phyloP scores from a whole-genome alignment of 2,797 vertebrate genomes.

The Malacoctenus gilli region DNA sequence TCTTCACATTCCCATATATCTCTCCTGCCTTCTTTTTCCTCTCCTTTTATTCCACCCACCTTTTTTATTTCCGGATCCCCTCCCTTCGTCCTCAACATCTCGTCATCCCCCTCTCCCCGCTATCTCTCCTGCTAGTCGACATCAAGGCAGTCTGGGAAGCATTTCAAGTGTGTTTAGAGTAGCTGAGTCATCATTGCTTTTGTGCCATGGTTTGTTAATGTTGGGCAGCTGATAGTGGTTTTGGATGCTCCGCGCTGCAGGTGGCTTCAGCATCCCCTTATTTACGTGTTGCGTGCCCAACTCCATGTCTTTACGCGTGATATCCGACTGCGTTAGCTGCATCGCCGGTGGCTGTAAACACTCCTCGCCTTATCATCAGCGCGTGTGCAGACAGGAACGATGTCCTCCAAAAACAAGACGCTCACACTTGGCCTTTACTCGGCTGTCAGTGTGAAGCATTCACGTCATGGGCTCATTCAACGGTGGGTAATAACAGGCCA shows the following conservation, averaged over 20 bases:
- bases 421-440: slow-evolving; percentile 48
- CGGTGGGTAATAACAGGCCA: slow-evolving; percentile 68
- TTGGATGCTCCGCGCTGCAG: slow-evolving; percentile 58
- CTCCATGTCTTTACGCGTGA: slow-evolving; percentile 36
- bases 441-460: slow-evolving; percentile 47
- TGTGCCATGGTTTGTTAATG: slow-evolving; percentile 64
- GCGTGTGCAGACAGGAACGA: slow-evolving; percentile 59
- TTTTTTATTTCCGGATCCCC: slow-evolving; percentile 25
- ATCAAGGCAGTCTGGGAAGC: slow-evolving; percentile 43
- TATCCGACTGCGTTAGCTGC: slow-evolving; percentile 57
- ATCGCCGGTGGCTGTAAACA: slow-evolving; percentile 59
- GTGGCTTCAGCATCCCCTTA: slow-evolving; percentile 56
- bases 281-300: slow-evolving; percentile 41
- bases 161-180: slow-evolving; percentile 74
- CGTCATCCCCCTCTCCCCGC: slow-evolving; percentile 23
- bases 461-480: slow-evolving; percentile 61
- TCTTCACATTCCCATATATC: slow-evolving; percentile 24
- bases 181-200: slow-evolving; percentile 68
- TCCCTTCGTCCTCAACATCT: slow-evolving; percentile 14
- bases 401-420: slow-evolving; percentile 48
- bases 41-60: slow-evolving; percentile 24
- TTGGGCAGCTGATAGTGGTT: slow-evolving; percentile 63
- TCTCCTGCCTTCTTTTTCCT: slow-evolving; percentile 21
- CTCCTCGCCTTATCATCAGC: slow-evolving; percentile 53
- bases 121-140: slow-evolving; percentile 34